Base-by-base conservation (phyloP, 2,888 invertebrate genomes). In the Muschampia plurimacula region DNA sequence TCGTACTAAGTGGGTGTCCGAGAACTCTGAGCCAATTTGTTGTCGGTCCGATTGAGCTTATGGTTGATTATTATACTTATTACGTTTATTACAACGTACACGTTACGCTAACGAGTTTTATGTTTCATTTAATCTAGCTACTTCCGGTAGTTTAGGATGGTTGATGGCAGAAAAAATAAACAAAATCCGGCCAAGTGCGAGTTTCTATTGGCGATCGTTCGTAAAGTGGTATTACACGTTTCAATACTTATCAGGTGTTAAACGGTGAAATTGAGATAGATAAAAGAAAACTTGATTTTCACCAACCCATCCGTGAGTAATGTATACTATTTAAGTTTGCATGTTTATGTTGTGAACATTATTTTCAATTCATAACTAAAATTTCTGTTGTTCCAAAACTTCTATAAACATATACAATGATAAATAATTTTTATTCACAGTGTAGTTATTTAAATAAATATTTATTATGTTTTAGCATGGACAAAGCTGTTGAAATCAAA, bases 41-140 rank as follows among this genome's bases (percentile, higher is more conserved):
- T 36, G 68, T 15, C 39, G 57, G 28, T 64, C 10, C 41, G 64
- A 32, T 64, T n/a, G 67, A 67, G 57, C 44, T 69, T 64, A 64
- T 32, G 46, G 57, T 57, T 10, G 32, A 55, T 41, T 28, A 57
- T 57, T 57, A 70, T 44, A 41, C 63, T 22, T 63, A 62, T 36
- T 36, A n/a, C 13, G 39, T 41, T 44, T 41, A 44, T 55, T 44
- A 64, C 32, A 57, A 36, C 15, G 52, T 41, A 63, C 4, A 13
- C 13, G 36, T 69, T 41, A 69, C 28, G 41, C 44, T 64, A 64
- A 69, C 63, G 44, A 69, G 44, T 12, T 57, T 70, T 65, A 64
- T 70, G 57, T 70, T 57, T 64, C 70, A 70, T 57, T 64, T 67
- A 59, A 46, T 57, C 9, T 57, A 36, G 10, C n/a, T 57, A 57